Evolutionary conservation across 2,797 vertebrate genomes (phyloP), one percentile per base, ranked within the genome.

Genomic region (Sardinella longiceps): DNA sequence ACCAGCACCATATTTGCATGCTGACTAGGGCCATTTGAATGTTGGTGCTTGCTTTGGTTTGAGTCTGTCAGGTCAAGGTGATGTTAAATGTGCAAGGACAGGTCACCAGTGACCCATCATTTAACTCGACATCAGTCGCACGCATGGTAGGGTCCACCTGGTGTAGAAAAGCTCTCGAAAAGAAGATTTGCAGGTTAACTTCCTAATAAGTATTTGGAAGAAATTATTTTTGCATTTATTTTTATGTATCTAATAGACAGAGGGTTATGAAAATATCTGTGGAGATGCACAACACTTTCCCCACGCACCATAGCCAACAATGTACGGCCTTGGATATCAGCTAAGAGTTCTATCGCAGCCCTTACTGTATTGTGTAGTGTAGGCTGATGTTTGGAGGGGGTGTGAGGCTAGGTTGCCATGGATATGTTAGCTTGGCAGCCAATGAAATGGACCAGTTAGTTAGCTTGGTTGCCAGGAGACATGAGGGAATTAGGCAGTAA

Each of bases 381-480:
- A 77, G 70, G 70, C 23, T 23, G 70, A 20, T 77, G 70, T 77
- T 77, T 80, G 43, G 53, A 83, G 58, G 82, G 37, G 45, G 80
- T 50, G 70, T 43, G 39, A 50, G n/a, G 50, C 43, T 53, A 77
- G 66, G 56, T 87, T 85, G 81, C 85, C 51, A 85, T 87, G 83
- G 86, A 84, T 83, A 82, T 82, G 25, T 60, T 63, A 87, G 77
- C 43, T 58, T 51, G 37, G 74, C 30, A 33, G 81, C 82, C 84
- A 88, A 84, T 86, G 53, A 84, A 66, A 51, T 43, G 3, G 70
- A 18, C 48, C 82, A 11, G 46, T 82, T 87, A 43, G 53, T 48
- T 87, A 43, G 53, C 56, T 66, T 66, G 7, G 87, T 88, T 87
- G 84, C 80, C 70, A 85, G 25, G 85, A 39, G 66, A 85, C 48